phyloP scores from a whole-genome alignment of 2,797 vertebrate genomes.

The Bucorvus abyssinicus region DNA sequence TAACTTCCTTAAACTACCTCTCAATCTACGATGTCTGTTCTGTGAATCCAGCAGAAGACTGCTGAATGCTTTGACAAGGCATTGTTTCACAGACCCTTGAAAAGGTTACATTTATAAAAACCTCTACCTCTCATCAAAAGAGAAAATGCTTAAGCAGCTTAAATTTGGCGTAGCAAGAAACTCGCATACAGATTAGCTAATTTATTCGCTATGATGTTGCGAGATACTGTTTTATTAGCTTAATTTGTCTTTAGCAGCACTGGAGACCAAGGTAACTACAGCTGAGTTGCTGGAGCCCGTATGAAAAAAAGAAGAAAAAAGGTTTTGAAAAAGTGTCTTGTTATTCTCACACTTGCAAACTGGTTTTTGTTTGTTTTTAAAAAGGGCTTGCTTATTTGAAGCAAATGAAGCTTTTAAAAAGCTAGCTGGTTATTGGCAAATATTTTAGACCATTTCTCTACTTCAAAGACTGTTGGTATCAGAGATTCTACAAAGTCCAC shows the following conservation, averaged over 20 bases:
- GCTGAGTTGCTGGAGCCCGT: not conserved
- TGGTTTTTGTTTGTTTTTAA: not conserved
- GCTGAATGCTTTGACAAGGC: not conserved
- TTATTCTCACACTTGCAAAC: not conserved
- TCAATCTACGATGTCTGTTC: not conserved
- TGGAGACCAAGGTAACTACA: constrained; percentile 64
- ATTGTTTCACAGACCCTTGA: not conserved
- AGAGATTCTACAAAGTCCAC: constrained; percentile 17
- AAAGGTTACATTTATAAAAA: not conserved
- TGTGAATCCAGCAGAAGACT: not conserved
- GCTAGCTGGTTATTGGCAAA: constrained; percentile 6
- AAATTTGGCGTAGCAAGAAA: constrained; percentile 7
- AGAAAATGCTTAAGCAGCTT: not conserved
- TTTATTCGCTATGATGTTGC: constrained; percentile 43
- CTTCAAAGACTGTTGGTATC: constrained; percentile 23
- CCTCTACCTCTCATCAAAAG: not conserved
- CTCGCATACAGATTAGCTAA: constrained; percentile 37
- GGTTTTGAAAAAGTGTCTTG: not conserved
- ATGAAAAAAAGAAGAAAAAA: not conserved
- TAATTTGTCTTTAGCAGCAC: constrained; percentile 52
- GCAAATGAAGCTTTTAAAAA: constrained; percentile 25
- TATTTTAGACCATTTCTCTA: constrained; percentile 27
- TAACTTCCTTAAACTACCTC: not conserved
- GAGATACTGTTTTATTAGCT: constrained; percentile 59
- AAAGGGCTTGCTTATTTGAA: not conserved